Evolutionary conservation across 2,888 invertebrate species (phyloP).

Genomic region (Sceliomorpha sp.): DNA sequence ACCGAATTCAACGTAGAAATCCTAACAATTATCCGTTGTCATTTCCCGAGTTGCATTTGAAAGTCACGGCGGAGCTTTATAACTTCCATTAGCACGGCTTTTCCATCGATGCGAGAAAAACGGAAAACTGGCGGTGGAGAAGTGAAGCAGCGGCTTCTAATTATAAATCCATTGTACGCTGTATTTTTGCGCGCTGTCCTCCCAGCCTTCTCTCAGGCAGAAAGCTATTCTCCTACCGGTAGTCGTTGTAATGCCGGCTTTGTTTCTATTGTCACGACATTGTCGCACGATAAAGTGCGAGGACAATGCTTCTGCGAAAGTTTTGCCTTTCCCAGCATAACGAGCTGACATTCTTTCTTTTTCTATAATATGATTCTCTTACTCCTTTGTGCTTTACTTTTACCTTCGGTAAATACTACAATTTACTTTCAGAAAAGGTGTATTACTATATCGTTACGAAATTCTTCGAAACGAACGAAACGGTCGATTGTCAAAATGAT

Average conservation of each 20-base stretch:
- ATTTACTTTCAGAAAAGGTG: too few species aligned
- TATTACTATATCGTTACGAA: too few species aligned
- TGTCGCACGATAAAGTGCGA: conserved; percentile 74
- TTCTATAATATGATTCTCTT: conserved; percentile 33
- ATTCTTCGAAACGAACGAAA: conserved; percentile 5
- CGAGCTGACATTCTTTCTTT: conserved; percentile 60
- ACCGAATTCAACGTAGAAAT: too few species aligned
- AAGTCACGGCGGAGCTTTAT: not conserved
- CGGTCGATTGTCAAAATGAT: not conserved
- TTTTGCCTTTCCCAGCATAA: conserved; percentile 65
- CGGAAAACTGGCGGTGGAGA: not conserved
- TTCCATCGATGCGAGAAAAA: conserved; percentile 12
- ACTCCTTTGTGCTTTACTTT: conserved; percentile 23
- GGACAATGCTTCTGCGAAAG: conserved; percentile 68
- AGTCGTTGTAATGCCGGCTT: conserved; percentile 70
- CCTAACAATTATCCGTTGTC: conserved; percentile 1
- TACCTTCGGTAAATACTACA: too few species aligned
- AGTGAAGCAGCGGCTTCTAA: conserved; percentile 13
- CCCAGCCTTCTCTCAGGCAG: conserved; percentile 35
- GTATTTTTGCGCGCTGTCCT: conserved; percentile 69
- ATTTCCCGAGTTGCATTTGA: not conserved
- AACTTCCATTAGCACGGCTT: conserved; percentile 4
- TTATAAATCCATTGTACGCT: conserved; percentile 70
- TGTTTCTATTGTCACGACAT: conserved; percentile 74
- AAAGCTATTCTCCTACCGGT: conserved; percentile 66